Conservation (phyloP, 1,140 invertebrate species). For the Drosophila rhopaloa region DNA sequence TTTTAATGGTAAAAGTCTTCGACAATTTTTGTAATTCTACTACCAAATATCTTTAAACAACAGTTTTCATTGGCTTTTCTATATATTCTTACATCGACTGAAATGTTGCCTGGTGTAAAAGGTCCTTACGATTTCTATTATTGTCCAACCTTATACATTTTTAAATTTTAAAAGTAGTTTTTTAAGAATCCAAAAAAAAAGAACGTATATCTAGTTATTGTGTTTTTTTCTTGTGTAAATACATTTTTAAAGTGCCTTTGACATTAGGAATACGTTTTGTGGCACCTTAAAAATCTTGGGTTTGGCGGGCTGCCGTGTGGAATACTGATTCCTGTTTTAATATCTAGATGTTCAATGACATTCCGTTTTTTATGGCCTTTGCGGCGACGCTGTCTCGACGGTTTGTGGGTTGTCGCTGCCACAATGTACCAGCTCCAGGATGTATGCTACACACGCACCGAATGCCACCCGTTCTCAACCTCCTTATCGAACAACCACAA, state of each 20-base stretch:
- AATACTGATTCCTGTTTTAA: constrained; percentile 61
- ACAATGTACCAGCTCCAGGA: constrained; percentile 40
- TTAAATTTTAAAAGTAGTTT: no score
- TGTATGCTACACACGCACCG: constrained; percentile 62
- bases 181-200: no score
- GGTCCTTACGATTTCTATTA: no score
- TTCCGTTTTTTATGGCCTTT: constrained; percentile 53
- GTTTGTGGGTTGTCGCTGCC: constrained; percentile 27
- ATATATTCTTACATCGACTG: no score
- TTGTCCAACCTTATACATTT: no score
- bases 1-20: no score
- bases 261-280: constrained; percentile 23
- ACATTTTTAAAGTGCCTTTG: constrained; percentile 13
- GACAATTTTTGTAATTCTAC: no score
- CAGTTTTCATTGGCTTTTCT: no score
- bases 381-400: constrained; percentile 53
- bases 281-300: constrained; percentile 27
- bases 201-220: no score
- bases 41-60: no score
- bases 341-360: constrained; percentile 79
- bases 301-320: constrained; percentile 19
- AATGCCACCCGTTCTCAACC: constrained; percentile 1
- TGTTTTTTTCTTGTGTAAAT: neutral
- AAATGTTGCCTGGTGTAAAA: no score
- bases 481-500: constrained; percentile 21